These are phyloP conservation scores for Gavia stellata DNA, from an alignment of 2,113 vertebrate species.

Conservation along the genomic window DNA sequence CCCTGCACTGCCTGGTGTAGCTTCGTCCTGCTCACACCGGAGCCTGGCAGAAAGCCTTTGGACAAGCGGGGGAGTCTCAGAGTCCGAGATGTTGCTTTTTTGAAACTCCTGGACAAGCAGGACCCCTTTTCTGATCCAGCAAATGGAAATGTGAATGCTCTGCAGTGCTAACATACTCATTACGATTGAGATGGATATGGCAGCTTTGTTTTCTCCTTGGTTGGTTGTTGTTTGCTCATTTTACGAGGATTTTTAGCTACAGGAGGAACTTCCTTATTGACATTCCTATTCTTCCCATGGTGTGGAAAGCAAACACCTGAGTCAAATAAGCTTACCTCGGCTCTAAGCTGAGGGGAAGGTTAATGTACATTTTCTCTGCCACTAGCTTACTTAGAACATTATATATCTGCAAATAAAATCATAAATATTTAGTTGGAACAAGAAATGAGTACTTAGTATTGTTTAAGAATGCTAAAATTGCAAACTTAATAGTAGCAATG, in stretches of 20 bases:
- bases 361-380: neutral
- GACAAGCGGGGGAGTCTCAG: neutral
- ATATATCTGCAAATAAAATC: neutral
- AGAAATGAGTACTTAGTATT: neutral
- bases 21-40: rapidly evolving
- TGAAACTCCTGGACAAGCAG: neutral
- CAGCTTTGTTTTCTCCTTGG: neutral
- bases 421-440: neutral
- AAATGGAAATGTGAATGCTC: neutral
- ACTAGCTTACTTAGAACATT: neutral
- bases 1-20: neutral
- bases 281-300: neutral
- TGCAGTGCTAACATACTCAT: neutral
- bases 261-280: neutral
- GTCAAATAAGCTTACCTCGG: neutral
- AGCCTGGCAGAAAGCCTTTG: neutral
- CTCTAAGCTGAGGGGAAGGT: neutral
- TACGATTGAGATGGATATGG: neutral
- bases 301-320: neutral
- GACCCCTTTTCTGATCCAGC: neutral
- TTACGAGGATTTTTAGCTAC: neutral
- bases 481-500: neutral
- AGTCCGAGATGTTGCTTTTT: neutral
- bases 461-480: neutral
- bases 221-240: neutral